A percentile compares a stretch with the other conserved stretches of the same genome.
Evolutionary conservation across 2,113 vertebrate genomes (phyloP).

Genomic region (Vulpes ferrilata): DNA sequence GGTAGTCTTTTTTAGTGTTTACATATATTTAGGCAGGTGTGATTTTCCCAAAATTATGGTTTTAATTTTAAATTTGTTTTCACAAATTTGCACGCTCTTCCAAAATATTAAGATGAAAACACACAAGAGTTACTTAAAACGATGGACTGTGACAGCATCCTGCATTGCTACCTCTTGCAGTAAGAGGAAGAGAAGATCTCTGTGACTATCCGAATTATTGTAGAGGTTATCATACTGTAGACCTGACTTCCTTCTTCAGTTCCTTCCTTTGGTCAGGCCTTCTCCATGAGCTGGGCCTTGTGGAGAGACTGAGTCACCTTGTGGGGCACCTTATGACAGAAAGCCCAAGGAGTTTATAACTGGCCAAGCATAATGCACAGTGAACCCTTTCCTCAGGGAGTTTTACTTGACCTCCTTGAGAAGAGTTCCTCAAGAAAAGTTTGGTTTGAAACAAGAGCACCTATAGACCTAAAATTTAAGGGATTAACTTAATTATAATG

Average conservation of each 20-base stretch:
- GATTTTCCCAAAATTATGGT: constrained; percentile 36
- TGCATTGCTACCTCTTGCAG: not conserved
- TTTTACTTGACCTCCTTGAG: not conserved
- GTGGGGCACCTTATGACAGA: not conserved
- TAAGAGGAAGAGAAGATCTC: not conserved
- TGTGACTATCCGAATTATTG: not conserved
- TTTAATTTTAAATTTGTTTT: constrained; percentile 64
- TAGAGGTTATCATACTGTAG: not conserved
- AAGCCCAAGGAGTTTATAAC: not conserved
- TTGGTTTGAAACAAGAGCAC: not conserved
- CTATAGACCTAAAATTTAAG: not conserved
- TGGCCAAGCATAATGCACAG: fast-evolving
- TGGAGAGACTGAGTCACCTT: not conserved
- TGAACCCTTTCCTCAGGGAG: not conserved
- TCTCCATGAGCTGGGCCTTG: not conserved
- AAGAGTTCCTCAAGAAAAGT: not conserved
- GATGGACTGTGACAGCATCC: not conserved
- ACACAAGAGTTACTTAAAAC: constrained; percentile 15
- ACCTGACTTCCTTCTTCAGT: not conserved
- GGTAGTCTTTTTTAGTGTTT: not conserved
- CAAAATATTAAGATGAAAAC: constrained; percentile 51
- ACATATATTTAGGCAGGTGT: constrained; percentile 8
- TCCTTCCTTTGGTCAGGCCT: fast-evolving
- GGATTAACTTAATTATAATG: not conserved
- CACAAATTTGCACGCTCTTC: constrained; percentile 74